These are phyloP conservation scores for Chaetodon auriga DNA, from an alignment of 2,113 vertebrate species.

Conservation along the genomic window DNA sequence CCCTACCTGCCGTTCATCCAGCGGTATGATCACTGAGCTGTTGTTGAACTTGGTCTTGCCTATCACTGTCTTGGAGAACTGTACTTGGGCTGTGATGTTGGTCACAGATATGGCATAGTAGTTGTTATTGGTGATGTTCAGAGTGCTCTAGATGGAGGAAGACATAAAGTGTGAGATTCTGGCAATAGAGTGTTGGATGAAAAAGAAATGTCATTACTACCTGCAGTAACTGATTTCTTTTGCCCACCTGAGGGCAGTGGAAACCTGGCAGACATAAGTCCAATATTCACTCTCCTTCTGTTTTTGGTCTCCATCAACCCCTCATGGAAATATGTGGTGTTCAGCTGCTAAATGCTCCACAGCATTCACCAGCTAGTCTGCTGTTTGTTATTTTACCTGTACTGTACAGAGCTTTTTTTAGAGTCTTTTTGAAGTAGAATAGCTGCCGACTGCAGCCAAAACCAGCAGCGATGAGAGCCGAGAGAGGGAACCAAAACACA, in stretches of 20 bases:
- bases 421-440: neutral
- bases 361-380: neutral
- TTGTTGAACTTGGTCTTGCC: conserved; percentile 93
- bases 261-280: neutral
- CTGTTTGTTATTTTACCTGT: neutral
- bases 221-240: neutral
- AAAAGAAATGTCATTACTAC: too few species aligned
- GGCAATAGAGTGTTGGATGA: too few species aligned
- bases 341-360: neutral
- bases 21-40: conserved; percentile 89
- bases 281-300: too few species aligned
- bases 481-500: neutral
- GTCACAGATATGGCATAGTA: conserved; percentile 93
- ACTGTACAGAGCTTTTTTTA: neutral
- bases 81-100: conserved; percentile 94
- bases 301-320: neutral
- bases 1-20: conserved; percentile 91
- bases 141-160: conserved; percentile 86
- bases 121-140: conserved; percentile 98
- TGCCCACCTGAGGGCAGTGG: neutral
- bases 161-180: neutral
- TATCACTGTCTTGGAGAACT: conserved; percentile 96
- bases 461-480: neutral
- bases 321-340: neutral
- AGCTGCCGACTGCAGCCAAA: neutral